Base-by-base conservation (phyloP, 2,888 invertebrate species). In the Morinoia aosen region DNA sequence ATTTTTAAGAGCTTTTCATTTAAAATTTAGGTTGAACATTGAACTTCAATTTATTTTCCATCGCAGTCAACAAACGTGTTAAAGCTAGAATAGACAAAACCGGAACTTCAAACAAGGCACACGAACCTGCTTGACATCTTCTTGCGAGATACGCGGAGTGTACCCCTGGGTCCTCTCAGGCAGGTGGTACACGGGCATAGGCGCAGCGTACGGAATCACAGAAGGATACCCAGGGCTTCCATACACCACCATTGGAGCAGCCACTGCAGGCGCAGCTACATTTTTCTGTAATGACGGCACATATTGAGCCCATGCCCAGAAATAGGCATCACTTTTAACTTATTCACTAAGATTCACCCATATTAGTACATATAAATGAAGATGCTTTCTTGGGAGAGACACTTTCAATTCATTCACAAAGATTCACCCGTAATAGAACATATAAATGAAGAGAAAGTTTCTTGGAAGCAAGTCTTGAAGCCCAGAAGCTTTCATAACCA, bases 51-150 rank as follows among this genome's bases (percentile, higher is more conserved):
- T 48, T 4, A 48, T 4, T n/a, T n/a, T 5, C 48, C 48, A 48
- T 48, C n/a, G 48, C 48, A 48, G 48, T 48, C 48, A 48, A 48
- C 48, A 5, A 48, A 48, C 48, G 48, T 48, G 48, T 48, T 48
- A 48, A 48, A 48, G 48, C 48, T 48, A 48, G 48, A 48, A 48
- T 4, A 5, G 48, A 48, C 48, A n/a, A n/a, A n/a, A n/a, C n/a
- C n/a, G n/a, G n/a, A n/a, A n/a, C 25, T 76, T 16, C 76, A 33
- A 76, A 33, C 33, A 76, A 76, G 76, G 12, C 61, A 76, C 76
- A 93, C 93, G 40, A n/a, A 96, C 96, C 95, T 96, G 96, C 56
- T 96, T 96, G 19, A 96, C 58, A 64, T 96, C 96, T n/a, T 96
- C 95, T 25, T 96, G 96, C 16, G 94, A 95, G 61, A 96, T 95